Percentiles rank a stretch among this genome's conserved stretches.
Conservation (phyloP, 1,140 invertebrate genomes). For the Hesperophylax magnus region DNA sequence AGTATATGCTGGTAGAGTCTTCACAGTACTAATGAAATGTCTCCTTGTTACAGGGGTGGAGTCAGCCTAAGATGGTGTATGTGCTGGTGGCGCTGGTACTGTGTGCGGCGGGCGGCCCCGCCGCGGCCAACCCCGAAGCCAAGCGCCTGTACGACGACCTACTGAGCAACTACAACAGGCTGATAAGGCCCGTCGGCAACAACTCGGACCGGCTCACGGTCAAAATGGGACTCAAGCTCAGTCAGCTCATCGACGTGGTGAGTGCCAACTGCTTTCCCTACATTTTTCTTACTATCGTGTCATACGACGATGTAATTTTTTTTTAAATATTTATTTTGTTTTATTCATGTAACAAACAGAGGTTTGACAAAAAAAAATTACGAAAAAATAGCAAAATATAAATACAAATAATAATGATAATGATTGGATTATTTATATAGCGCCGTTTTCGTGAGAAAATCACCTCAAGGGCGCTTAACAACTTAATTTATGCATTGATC, state of each 20-base stretch:
- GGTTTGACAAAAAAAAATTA: too few relatives aligned
- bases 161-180: constrained; percentile 96
- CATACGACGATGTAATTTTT: too few relatives aligned
- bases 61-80: constrained; percentile 85
- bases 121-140: constrained; percentile 89
- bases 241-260: constrained; percentile 98
- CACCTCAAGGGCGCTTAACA: too few relatives aligned
- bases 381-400: too few relatives aligned
- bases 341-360: too few relatives aligned
- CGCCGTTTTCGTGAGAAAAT: too few relatives aligned
- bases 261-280: constrained; percentile 69
- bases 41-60: constrained; percentile 77
- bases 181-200: constrained; percentile 96
- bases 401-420: too few relatives aligned
- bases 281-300: too few relatives aligned
- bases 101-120: constrained; percentile 77
- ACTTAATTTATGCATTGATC: too few relatives aligned
- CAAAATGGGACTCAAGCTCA: constrained; percentile 95
- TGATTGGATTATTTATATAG: too few relatives aligned
- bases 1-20: constrained; percentile 54
- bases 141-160: constrained; percentile 96
- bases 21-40: constrained; percentile 32
- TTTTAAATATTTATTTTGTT: too few relatives aligned
- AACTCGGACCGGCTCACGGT: constrained; percentile 96
- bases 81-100: constrained; percentile 80